These are phyloP conservation scores for Peromyscus californicus DNA, from an alignment of 2,113 vertebrate genomes.

Conservation along the genomic window DNA sequence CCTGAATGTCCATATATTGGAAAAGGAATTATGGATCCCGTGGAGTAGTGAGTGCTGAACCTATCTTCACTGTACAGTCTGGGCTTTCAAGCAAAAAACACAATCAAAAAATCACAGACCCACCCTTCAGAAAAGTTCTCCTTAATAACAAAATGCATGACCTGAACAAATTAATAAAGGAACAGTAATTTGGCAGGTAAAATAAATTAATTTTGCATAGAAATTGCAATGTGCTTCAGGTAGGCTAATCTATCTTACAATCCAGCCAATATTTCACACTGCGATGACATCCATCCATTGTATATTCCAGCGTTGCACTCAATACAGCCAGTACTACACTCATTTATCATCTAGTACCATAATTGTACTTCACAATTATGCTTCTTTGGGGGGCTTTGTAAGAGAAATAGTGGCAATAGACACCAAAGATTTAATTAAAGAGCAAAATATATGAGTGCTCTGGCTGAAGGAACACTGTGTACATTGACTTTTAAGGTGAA, in stretches of 20 bases:
- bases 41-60: background rate
- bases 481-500: conserved; percentile 83
- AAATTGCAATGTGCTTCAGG: conserved; percentile 76
- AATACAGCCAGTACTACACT: conserved; percentile 74
- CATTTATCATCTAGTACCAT: conserved; percentile 82
- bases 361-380: conserved; percentile 82
- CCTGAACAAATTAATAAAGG: conserved; percentile 81
- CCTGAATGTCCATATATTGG: background rate
- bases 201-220: conserved; percentile 79
- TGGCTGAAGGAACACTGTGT: conserved; percentile 81
- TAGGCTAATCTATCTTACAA: conserved; percentile 84
- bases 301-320: conserved; percentile 78
- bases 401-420: conserved; percentile 77
- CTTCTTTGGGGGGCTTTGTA: conserved; percentile 71
- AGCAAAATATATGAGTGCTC: conserved; percentile 74
- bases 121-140: conserved; percentile 64
- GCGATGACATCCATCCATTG: conserved; percentile 86
- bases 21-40: background rate
- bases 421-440: conserved; percentile 84
- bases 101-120: conserved; percentile 33
- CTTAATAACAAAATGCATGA: conserved; percentile 78
- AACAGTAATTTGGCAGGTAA: conserved; percentile 74
- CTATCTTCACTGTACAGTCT: background rate
- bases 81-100: background rate
- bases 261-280: conserved; percentile 82